A percentile compares a stretch with the other conserved stretches of the same genome.
Conservation (phyloP, 2,888 invertebrate species). For the Stenotaenia linearis region DNA sequence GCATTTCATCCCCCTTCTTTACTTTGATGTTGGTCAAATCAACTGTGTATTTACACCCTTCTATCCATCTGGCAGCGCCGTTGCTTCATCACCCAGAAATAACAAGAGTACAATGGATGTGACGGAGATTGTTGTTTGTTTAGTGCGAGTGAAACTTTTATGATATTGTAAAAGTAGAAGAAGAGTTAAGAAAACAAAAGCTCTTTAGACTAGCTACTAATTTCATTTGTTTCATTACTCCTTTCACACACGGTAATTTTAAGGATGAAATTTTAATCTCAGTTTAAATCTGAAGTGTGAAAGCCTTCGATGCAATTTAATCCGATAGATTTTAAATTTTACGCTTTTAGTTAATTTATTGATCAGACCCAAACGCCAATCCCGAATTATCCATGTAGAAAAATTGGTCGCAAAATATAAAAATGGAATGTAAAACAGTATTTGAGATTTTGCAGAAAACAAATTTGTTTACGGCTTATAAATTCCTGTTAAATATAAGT, state of each 20-base stretch:
- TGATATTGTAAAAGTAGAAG: background rate
- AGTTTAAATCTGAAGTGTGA: background rate
- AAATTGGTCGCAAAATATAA: no score
- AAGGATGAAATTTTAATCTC: background rate
- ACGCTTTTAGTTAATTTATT: no score
- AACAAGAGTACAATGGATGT: background rate
- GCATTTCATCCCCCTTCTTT: constrained; percentile 14
- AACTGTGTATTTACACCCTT: background rate
- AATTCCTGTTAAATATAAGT: no score
- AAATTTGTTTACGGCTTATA: no score
- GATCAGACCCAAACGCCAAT: no score
- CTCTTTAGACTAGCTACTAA: background rate
- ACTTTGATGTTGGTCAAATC: constrained; percentile 21
- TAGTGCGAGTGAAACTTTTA: background rate
- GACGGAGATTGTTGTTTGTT: constrained; percentile 1
- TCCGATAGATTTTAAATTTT: no score
- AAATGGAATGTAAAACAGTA: no score
- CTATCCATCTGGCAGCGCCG: background rate
- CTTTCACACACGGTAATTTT: background rate
- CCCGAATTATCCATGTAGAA: no score
- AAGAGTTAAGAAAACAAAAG: background rate
- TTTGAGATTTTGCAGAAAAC: no score
- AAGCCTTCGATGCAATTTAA: background rate
- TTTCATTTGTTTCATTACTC: background rate
- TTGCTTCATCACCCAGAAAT: constrained; percentile 7